Evolutionary conservation across 2,113 vertebrate species (phyloP).

Genomic region (Oncorhynchus mykiss): DNA sequence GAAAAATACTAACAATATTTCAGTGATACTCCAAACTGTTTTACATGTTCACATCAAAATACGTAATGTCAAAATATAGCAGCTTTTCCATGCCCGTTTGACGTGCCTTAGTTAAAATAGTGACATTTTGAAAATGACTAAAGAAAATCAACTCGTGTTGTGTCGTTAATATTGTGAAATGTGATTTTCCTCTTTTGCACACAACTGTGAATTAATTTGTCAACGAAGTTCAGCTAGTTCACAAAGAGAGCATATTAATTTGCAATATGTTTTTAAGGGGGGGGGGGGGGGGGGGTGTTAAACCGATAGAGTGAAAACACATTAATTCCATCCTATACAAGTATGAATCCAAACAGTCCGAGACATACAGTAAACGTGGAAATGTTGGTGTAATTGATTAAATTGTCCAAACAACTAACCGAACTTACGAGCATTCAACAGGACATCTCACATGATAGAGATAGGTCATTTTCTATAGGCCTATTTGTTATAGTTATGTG

Average conservation of each 20-base stretch:
- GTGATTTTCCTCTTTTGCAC: not conserved
- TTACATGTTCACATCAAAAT: not conserved
- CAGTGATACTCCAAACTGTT: conserved; percentile 32
- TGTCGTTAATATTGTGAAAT: conserved; percentile 36
- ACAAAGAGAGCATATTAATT: conserved; percentile 14
- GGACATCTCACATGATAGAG: not conserved
- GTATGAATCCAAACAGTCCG: not conserved
- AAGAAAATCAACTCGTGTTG: conserved; percentile 42
- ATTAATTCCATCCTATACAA: not conserved
- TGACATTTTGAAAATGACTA: conserved; percentile 24
- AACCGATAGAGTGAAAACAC: not conserved
- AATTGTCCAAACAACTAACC: conserved; percentile 14
- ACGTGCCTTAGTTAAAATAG: conserved; percentile 50
- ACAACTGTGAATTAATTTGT: not conserved
- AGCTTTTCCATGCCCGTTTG: conserved; percentile 57
- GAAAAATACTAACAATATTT: conserved; percentile 44
- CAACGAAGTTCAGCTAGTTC: conserved; percentile 18
- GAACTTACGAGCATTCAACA: not conserved
- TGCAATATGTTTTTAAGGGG: not conserved
- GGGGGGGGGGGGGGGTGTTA: not conserved
- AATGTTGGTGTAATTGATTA: conserved; percentile 42
- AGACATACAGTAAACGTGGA: conserved; percentile 42
- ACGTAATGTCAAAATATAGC: conserved; percentile 60
- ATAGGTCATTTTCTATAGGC: not conserved
- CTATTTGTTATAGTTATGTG: not conserved